These are phyloP conservation scores for Nemurella pictetii DNA, from an alignment of 2,888 invertebrate species.

Conservation along the genomic window DNA sequence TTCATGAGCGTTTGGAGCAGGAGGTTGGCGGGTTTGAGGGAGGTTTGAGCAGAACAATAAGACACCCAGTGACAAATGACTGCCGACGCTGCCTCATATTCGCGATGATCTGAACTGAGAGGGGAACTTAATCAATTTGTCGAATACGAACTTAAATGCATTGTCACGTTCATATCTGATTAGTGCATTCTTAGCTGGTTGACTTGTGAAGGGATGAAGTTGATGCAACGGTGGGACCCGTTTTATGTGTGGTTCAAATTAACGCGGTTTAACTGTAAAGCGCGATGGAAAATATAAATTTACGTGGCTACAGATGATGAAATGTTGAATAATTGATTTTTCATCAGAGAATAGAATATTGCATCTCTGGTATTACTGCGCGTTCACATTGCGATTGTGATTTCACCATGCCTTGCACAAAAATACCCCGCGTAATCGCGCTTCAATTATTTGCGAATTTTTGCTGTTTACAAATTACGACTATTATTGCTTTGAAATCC, in stretches of 20 bases:
- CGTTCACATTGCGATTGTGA: neutral
- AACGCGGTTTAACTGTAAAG: too few relatives aligned
- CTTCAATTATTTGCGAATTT: neutral
- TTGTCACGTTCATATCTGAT: neutral
- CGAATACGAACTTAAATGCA: neutral
- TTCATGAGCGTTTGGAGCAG: too few relatives aligned
- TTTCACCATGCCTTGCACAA: neutral
- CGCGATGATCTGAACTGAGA: neutral
- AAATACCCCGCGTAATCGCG: neutral
- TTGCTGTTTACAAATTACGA: neutral
- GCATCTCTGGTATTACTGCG: neutral
- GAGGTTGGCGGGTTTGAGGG: neutral
- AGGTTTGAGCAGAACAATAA: neutral
- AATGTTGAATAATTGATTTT: neutral
- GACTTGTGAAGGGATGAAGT: neutral
- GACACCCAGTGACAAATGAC: neutral
- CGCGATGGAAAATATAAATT: too few relatives aligned
- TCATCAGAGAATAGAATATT: neutral
- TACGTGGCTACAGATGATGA: neutral
- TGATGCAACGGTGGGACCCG: neutral
- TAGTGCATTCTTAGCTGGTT: neutral
- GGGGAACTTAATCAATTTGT: conserved; percentile 11
- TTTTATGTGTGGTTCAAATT: neutral
- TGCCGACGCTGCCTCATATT: neutral
- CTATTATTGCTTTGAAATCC: neutral